Conservation (phyloP, 2,888 invertebrate genomes). For the Eremobia ochroleuca region DNA sequence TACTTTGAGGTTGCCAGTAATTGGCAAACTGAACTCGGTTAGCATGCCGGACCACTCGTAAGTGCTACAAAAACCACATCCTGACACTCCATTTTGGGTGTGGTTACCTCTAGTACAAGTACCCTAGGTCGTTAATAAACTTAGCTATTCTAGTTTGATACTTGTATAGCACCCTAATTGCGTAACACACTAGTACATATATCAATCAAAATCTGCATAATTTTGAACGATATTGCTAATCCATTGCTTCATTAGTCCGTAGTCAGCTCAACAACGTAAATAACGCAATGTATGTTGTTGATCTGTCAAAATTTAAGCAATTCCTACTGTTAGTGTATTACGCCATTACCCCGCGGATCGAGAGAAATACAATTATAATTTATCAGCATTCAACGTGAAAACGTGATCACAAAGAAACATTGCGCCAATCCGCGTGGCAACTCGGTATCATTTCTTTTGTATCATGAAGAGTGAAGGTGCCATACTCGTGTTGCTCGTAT, state of each 20-base stretch:
- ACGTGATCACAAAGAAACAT: conserved; percentile 14
- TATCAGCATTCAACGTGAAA: conserved; percentile 14
- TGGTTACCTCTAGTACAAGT: background rate
- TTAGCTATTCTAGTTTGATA: background rate
- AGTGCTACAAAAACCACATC: background rate
- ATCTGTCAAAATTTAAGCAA: too few relatives aligned
- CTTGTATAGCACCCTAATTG: too few relatives aligned
- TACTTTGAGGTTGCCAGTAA: background rate
- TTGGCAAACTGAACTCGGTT: background rate
- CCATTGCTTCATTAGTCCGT: too few relatives aligned
- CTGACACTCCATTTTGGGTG: too few relatives aligned
- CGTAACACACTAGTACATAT: too few relatives aligned
- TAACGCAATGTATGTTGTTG: too few relatives aligned
- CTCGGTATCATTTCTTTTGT: conserved; percentile 27
- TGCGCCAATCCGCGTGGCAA: conserved; percentile 30
- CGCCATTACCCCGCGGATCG: background rate
- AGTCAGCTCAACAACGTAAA: too few relatives aligned
- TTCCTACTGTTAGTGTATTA: too few relatives aligned
- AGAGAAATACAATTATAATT: conserved; percentile 8
- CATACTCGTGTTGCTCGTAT: conserved; percentile 22
- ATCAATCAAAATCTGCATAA: too few relatives aligned
- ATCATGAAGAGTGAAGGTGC: conserved; percentile 37
- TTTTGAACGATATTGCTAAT: too few relatives aligned
- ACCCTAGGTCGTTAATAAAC: background rate
- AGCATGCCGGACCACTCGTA: background rate